Evolutionary conservation across 2,888 invertebrate species (phyloP), one percentile per base, ranked within the genome.

Genomic region (Hypomecis atomaria): DNA sequence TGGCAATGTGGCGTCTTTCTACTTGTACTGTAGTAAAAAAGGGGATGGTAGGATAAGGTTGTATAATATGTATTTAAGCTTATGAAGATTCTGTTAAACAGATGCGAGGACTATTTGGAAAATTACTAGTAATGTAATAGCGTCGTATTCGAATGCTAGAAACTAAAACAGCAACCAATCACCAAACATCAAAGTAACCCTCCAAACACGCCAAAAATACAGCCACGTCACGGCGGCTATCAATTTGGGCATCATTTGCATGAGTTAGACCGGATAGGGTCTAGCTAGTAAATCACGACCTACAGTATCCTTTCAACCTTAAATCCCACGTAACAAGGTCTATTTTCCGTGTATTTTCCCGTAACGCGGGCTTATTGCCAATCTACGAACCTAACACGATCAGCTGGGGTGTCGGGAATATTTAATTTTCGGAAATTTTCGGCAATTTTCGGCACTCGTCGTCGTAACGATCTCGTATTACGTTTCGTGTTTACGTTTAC

Each of bases 401-500:
- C 81, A 86, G 83, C 81, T 86, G 78, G 81, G 82, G 81, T 74
- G 83, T 74, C 73, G 79, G 74, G 78, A 85, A 85, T 87, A 90
- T 90, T 88, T 89, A 89, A 90, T 90, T 90, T 90, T n/a, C n/a
- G n/a, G n/a, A n/a, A n/a, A n/a, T n/a, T n/a, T n/a, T 86, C 78
- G 83, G 66, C 82, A 82, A 83, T 81, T 83, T 84, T 84, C 84
- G 78, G 55, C 75, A 76, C 73, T 79, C 77, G 73, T 77, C 82
- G 76, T 67, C 74, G 74, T 76, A 78, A 78, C 72, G 77, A 78
- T 77, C 74, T 72, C 72, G 67, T 73, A 75, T 78, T 75, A 80
- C 65, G 56, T 61, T 33, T 5, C 59, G 55, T 70, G 70, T 72
- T 73, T 74, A 72, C 56, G 58, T 75, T 62, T 58, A 53, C 59